These are phyloP conservation scores for Thalassoma bifasciatum DNA, from an alignment of 2,113 vertebrate genomes.

Conservation along the genomic window DNA sequence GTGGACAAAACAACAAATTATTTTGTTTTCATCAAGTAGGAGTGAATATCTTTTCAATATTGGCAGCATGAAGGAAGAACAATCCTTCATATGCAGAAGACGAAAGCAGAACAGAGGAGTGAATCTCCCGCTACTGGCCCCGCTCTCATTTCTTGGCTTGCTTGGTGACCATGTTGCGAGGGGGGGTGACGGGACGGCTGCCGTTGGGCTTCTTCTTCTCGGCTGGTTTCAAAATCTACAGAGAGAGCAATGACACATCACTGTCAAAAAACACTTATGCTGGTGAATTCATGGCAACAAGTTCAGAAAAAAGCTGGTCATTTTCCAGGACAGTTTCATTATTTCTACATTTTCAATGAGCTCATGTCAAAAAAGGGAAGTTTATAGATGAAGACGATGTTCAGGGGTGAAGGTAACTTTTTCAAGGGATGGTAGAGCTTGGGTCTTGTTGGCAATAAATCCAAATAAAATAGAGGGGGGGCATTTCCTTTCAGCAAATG, in stretches of 20 bases:
- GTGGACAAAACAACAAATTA: constrained; percentile 77
- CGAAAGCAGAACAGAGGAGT: constrained; percentile 88
- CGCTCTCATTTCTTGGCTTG: constrained; percentile 94
- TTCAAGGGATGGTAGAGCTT: too few relatives aligned
- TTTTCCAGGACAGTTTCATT: too few relatives aligned
- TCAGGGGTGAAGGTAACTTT: too few relatives aligned
- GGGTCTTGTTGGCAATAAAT: too few relatives aligned
- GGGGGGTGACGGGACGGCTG: constrained; percentile 96
- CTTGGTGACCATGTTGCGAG: constrained; percentile 98
- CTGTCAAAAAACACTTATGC: background rate
- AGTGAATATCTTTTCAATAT: constrained; percentile 77
- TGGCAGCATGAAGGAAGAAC: constrained; percentile 74
- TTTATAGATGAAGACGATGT: background rate
- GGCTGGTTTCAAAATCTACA: constrained; percentile 97
- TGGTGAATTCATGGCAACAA: background rate
- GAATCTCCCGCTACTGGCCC: constrained; percentile 74
- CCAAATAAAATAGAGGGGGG: too few relatives aligned
- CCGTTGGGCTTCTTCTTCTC: constrained; percentile 99
- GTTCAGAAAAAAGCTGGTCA: too few relatives aligned
- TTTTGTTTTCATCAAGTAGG: constrained; percentile 76
- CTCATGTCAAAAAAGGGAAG: background rate
- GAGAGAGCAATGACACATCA: background rate
- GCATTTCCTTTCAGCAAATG: too few relatives aligned
- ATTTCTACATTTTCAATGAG: too few relatives aligned
- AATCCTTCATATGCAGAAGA: constrained; percentile 85